A percentile compares a stretch with the other conserved stretches of the same genome.
Evolutionary conservation across 1,140 invertebrate genomes (phyloP).

Genomic region (Drosophila kanapiae): DNA sequence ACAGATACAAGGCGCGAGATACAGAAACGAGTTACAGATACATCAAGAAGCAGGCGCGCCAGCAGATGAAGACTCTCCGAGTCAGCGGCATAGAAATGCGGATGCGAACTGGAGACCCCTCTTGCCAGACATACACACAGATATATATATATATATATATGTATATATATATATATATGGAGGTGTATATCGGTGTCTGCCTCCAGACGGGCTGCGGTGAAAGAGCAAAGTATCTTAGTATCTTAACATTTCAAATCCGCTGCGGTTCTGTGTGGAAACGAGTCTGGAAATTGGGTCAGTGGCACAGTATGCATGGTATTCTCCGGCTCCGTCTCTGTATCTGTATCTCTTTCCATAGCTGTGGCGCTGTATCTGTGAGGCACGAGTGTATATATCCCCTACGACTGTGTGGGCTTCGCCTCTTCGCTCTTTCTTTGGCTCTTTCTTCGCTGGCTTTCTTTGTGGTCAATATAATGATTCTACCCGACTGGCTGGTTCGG

Average conservation of each 20-base stretch:
- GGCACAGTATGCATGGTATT: slow-evolving; percentile 83
- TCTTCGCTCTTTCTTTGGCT: slow-evolving; percentile 53
- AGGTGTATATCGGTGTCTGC: slow-evolving; percentile 48
- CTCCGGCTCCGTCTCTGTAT: slow-evolving; percentile 54
- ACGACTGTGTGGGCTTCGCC: slow-evolving; percentile 46
- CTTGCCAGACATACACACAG: slow-evolving; percentile 28
- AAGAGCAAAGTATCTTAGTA: slow-evolving; percentile 80
- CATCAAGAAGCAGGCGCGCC: slow-evolving; percentile 54
- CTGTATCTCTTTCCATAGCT: slow-evolving; percentile 45
- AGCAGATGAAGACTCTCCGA: slow-evolving; percentile 56
- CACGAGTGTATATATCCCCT: slow-evolving; percentile 34
- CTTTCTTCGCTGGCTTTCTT: slow-evolving; percentile 77
- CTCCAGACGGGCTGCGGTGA: slow-evolving; percentile 67
- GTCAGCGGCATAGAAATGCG: slow-evolving; percentile 73
- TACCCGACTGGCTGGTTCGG: slow-evolving; percentile 47
- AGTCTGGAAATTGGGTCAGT: slow-evolving; percentile 84
- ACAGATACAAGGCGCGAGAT: slow-evolving; percentile 77
- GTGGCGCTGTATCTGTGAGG: slow-evolving; percentile 38
- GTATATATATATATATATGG: slow-evolving; percentile 20
- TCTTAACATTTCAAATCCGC: slow-evolving; percentile 79
- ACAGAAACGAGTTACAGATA: slow-evolving; percentile 81
- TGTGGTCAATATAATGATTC: slow-evolving; percentile 81
- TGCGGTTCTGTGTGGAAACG: slow-evolving; percentile 64
- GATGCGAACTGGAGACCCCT: slow-evolving; percentile 67
- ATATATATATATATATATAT: slow-evolving; percentile 29